These are phyloP conservation scores for Scaptomyza montana DNA, from an alignment of 1,140 invertebrate species.

Conservation along the genomic window DNA sequence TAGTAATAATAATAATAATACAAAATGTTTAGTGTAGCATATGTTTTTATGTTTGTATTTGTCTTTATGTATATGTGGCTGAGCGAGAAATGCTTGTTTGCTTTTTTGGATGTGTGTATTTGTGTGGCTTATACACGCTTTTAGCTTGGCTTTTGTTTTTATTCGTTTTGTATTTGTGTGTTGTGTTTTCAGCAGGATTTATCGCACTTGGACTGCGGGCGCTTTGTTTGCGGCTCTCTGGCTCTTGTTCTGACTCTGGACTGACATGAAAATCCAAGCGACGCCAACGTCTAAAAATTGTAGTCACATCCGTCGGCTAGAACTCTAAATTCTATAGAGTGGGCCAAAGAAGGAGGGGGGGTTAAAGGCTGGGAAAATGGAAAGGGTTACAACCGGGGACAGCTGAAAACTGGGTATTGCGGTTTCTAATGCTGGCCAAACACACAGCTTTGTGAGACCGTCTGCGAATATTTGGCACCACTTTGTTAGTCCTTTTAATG, in stretches of 20 bases:
- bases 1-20: constrained; percentile 23
- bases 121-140: constrained; percentile 39
- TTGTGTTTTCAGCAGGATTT: constrained; percentile 68
- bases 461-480: constrained; percentile 51
- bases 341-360: not conserved
- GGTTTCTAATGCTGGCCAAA: constrained; percentile 21
- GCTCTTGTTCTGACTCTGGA: constrained; percentile 22
- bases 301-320: constrained; percentile 66
- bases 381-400: not conserved
- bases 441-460: constrained; percentile 56
- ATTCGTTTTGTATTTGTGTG: constrained; percentile 33
- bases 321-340: not conserved
- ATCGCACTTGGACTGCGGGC: constrained; percentile 73
- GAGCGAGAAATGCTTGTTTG: constrained; percentile 16
- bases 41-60: constrained; percentile 34
- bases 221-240: constrained; percentile 70
- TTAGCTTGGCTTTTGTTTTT: constrained; percentile 30
- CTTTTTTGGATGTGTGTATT: constrained; percentile 22
- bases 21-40: constrained; percentile 25
- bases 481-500: constrained; percentile 54
- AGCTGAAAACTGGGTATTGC: constrained; percentile 20
- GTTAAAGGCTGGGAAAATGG: no score
- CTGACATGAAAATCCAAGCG: constrained; percentile 76
- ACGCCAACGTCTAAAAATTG: constrained; percentile 64
- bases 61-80: not conserved